Evolutionary conservation across 2,888 invertebrate genomes (phyloP).

Genomic region (Hydraecia micacea): DNA sequence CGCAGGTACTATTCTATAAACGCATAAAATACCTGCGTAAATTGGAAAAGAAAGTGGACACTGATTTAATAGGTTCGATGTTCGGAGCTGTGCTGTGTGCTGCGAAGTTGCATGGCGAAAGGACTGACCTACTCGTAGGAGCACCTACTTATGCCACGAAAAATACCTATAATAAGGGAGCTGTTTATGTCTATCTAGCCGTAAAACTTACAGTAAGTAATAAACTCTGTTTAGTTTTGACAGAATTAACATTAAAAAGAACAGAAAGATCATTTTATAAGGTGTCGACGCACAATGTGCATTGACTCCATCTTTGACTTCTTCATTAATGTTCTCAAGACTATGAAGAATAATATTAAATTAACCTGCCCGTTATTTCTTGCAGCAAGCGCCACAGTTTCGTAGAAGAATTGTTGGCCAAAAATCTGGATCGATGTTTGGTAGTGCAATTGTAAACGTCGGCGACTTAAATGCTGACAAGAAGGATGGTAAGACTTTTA

Average conservation of each 20-base stretch:
- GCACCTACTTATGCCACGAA: slow-evolving; percentile 85
- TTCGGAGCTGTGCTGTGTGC: slow-evolving; percentile 90
- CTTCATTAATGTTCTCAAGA: neutral
- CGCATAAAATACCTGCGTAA: accelerated
- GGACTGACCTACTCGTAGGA: slow-evolving; percentile 90
- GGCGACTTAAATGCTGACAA: slow-evolving; percentile 70
- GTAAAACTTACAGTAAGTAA: slow-evolving; percentile 33
- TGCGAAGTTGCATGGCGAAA: slow-evolving; percentile 78
- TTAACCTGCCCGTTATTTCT: slow-evolving; percentile 4
- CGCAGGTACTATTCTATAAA: slow-evolving; percentile 33
- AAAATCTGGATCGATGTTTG: slow-evolving; percentile 59
- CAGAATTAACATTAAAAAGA: neutral
- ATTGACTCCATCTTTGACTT: neutral
- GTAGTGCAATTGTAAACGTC: slow-evolving; percentile 68
- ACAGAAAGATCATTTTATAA: neutral
- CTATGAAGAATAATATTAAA: neutral
- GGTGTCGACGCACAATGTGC: neutral
- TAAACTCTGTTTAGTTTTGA: neutral
- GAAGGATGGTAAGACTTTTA: slow-evolving; percentile 64
- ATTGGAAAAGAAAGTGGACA: neutral
- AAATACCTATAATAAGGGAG: slow-evolving; percentile 85
- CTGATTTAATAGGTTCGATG: slow-evolving; percentile 87
- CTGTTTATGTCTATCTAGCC: slow-evolving; percentile 87
- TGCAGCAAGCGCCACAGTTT: slow-evolving; percentile 38
- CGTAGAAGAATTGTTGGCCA: slow-evolving; percentile 58